Evolutionary conservation across 1,140 invertebrate genomes (phyloP), one percentile per base, ranked within the genome.

Genomic region (Aphaenogaster rudis): DNA sequence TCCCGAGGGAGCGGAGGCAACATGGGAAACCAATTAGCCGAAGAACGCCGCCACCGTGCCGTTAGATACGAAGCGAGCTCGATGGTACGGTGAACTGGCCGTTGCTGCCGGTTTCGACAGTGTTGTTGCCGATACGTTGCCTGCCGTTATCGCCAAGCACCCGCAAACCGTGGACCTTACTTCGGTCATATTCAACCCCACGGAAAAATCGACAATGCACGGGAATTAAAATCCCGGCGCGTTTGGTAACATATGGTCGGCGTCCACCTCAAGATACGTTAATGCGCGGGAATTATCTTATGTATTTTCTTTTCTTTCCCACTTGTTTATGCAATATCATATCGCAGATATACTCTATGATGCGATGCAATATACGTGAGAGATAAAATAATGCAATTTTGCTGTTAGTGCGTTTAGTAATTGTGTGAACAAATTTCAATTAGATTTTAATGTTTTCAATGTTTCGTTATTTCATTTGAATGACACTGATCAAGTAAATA

Each of bases 21-120:
- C 95, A 95, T 92, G 94, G 94, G 94, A 95, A 95, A 95, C 93
- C 95, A 95, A 95, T 95, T 95, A 95, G 94, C 92, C 88, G 90
- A 89, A 86, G 93, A 92, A 93, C 89, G 94, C 90, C 91, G 91
- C 91, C 91, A 93, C 91, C 90, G 91, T 92, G 91, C 88, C 90
- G 92, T 78, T 91, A 93, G 94, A 95, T 95, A 95, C 92, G 94
- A 95, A 92, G 89, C 76, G 39, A 61, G 87, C 61, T 87, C 85
- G 85, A 86, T 81, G 78, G 78, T 71, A 86, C 80, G 82, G 21
- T 28, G 66, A 50, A 28, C 81, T 85, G 69, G 57, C 86, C 87
- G 61, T 33, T 59, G 77, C 86, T 86, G 69, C 80, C 59, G 86
- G 86, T 80, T 67, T 89, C 69, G 77, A 86, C n/a, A 61, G 54